phyloP scores from a whole-genome alignment of 2,888 invertebrate genomes.

The Apamea anceps region DNA sequence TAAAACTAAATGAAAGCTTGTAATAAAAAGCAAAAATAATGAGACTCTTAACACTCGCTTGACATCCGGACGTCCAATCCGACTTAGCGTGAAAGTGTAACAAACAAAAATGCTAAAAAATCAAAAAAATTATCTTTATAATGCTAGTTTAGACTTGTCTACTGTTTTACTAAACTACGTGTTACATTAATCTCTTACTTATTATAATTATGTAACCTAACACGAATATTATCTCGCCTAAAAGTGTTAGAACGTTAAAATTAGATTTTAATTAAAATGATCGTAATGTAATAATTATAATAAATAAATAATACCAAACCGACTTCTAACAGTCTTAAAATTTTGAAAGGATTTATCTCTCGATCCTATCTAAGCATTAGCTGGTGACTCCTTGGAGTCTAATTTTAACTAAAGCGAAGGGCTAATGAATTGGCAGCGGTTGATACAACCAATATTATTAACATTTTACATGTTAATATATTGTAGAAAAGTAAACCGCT shows the following conservation, averaged over 20 bases:
- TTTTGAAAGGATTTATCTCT: constrained; percentile 13
- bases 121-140: too few species aligned
- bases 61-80: too few species aligned
- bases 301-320: constrained; percentile 1
- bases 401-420: constrained; percentile 34
- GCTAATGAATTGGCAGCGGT: constrained; percentile 5
- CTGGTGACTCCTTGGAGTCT: constrained; percentile 14
- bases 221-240: background rate
- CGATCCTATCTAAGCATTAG: constrained; percentile 7
- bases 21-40: too few species aligned
- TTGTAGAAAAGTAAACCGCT: background rate
- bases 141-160: background rate
- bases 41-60: too few species aligned
- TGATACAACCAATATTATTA: constrained; percentile 9
- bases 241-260: background rate
- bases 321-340: background rate
- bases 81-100: too few species aligned
- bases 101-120: too few species aligned
- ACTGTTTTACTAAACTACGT: background rate
- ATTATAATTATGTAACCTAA: background rate
- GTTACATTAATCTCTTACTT: background rate
- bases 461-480: background rate
- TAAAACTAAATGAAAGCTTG: too few species aligned
- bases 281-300: background rate
- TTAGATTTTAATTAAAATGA: background rate